Percentiles rank a stretch among this genome's conserved stretches.
These are phyloP conservation scores for Tetramorium parvispinum DNA, from an alignment of 1,140 invertebrate genomes.

Conservation along the genomic window DNA sequence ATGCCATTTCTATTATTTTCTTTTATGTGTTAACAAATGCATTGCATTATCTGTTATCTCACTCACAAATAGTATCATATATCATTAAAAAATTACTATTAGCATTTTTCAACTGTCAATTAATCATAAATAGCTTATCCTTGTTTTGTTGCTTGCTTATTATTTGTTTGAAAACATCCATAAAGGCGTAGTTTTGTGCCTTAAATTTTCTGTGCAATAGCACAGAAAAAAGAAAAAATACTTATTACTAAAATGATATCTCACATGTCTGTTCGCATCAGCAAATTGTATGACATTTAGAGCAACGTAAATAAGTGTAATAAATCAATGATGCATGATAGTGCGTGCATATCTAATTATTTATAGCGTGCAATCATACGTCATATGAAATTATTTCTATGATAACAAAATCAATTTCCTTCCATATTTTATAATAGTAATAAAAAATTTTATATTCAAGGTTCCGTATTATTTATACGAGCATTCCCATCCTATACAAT, in stretches of 20 bases:
- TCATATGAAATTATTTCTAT: not conserved
- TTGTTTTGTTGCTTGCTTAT: not conserved
- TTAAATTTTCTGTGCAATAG: not conserved
- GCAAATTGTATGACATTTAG: not conserved
- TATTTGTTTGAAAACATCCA: not conserved
- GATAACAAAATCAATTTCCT: not conserved
- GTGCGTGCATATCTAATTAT: not conserved
- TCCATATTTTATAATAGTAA: not conserved
- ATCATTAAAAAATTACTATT: not conserved
- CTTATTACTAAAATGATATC: not conserved
- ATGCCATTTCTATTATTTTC: not conserved
- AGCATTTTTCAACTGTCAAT: not conserved
- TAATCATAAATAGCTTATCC: not conserved
- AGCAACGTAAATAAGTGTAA: not conserved
- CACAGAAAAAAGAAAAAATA: not conserved
- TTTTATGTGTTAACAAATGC: not conserved
- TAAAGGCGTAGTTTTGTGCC: not conserved
- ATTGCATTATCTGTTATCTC: not conserved
- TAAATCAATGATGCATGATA: constrained; percentile 4
- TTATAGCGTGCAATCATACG: not conserved
- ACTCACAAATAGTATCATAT: not conserved
- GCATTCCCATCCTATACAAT: not conserved
- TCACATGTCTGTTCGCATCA: not conserved
- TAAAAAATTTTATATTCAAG: not conserved
- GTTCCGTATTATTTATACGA: not conserved